Conservation (phyloP, 1,140 invertebrate genomes). For the Brachionus plicatilis region DNA sequence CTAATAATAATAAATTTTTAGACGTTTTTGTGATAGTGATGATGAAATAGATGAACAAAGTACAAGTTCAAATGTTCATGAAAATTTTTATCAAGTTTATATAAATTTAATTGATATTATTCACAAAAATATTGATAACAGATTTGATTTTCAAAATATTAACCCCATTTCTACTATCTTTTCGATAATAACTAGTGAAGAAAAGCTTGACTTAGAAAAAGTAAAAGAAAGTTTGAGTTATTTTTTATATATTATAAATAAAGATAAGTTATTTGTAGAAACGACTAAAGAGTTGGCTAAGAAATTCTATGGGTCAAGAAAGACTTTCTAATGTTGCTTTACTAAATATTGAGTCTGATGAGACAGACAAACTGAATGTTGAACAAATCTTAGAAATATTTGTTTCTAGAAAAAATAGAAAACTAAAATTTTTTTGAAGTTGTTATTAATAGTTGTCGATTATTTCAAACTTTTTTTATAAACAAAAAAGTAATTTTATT, state of each 20-base stretch:
- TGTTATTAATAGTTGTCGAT: not conserved
- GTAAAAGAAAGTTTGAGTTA: not conserved
- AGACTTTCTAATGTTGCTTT: not conserved
- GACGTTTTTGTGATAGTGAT: too few relatives aligned
- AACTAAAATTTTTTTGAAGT: conserved; percentile 1
- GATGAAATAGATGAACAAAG: too few relatives aligned
- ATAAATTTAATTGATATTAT: too few relatives aligned
- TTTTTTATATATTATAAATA: not conserved
- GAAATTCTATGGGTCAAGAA: not conserved
- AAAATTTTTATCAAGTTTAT: too few relatives aligned
- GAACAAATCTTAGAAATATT: not conserved
- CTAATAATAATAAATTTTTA: too few relatives aligned
- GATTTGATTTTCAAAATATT: too few relatives aligned
- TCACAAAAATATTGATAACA: too few relatives aligned
- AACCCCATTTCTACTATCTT: not conserved
- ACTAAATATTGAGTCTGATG: not conserved
- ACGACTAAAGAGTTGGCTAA: not conserved
- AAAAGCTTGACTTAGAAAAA: not conserved
- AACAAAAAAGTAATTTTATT: not conserved
- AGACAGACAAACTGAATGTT: not conserved
- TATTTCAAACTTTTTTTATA: not conserved
- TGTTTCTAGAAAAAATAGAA: not conserved
- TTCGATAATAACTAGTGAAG: not conserved
- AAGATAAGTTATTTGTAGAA: not conserved
- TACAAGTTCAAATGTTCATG: too few relatives aligned